Evolutionary conservation across 2,888 invertebrate genomes (phyloP).

Genomic region (Thysanoteuthis rhombus): DNA sequence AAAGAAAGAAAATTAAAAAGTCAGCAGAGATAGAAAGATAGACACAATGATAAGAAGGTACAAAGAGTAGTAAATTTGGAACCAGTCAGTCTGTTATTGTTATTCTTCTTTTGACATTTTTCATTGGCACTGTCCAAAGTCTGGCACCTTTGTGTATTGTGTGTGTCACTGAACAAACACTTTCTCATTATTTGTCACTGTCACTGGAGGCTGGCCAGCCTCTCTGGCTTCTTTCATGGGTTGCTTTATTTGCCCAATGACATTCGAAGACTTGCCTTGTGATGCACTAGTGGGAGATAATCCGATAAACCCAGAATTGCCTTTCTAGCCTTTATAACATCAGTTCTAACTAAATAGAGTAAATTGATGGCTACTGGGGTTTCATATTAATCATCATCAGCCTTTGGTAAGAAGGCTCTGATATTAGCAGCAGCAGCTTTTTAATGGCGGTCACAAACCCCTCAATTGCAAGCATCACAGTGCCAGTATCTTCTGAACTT

Average conservation of each 20-base stretch:
- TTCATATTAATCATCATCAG: background rate
- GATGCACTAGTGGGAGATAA: background rate
- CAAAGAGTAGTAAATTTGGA: background rate
- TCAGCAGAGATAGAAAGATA: background rate
- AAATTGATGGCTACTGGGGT: background rate
- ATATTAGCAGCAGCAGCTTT: no score
- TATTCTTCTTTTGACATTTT: background rate
- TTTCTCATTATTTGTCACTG: background rate
- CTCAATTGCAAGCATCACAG: no score
- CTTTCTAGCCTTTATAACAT: background rate
- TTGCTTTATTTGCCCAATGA: background rate
- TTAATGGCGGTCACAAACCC: no score
- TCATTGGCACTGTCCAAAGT: background rate
- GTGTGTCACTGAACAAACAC: slow-evolving; percentile 12
- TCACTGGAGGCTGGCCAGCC: background rate
- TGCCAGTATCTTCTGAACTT: no score
- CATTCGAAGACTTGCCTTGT: background rate
- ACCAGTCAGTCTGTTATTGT: background rate
- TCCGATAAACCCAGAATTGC: background rate
- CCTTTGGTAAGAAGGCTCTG: no score
- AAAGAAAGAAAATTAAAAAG: background rate
- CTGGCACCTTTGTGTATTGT: background rate
- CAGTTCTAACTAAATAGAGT: background rate
- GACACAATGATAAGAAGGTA: background rate
- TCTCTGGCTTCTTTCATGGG: background rate